Base-by-base conservation (phyloP, 2,113 vertebrate genomes). In the Sylvia atricapilla region DNA sequence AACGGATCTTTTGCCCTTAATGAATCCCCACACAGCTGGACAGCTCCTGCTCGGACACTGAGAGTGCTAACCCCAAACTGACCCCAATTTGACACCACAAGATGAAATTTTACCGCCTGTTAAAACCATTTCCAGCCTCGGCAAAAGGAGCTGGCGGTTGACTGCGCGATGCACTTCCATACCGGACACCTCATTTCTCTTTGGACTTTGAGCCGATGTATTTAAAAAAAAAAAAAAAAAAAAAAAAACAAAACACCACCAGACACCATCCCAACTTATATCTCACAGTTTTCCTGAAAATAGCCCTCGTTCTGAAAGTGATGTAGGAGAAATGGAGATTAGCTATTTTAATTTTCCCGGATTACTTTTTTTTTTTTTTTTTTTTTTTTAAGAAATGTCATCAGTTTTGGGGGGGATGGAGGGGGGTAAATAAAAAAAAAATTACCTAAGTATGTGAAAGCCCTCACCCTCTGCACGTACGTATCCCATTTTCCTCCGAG, bases 11-110 rank as follows among this genome's bases (percentile, higher is more conserved):
- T 98, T 97, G 97, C 97, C 98, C 97, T 98, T 98, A 99, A 99
- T 99, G 99, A 99, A 98, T 98, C 99, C 98, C 98, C 98, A 98
- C 99, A 98, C 99, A 99, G 99, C 99, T 99, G 99, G 99, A 98
- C 98, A 98, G 98, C 99, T 99, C 99, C 99, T 98, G 98, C 98
- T 98, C 97, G 98, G 99, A 99, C 98, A 99, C 98, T 98, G 99
- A 99, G 99, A 99, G 99, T 98, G 98, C 99, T 99, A 99, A 99
- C 99, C 99, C 99, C 98, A 98, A 98, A 98, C 98, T 99, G 99
- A 99, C 99, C 99, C 98, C 98, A 98, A 99, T 99, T 98, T 99
- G 99, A 99, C 99, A 99, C 99, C 98, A 98, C 98, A 98, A 98
- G 99, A 99, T 99, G 98, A 99, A 99, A 99, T 98, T 98, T 98